These are phyloP conservation scores for Acheta domesticus DNA, from an alignment of 2,888 invertebrate species.

Conservation along the genomic window DNA sequence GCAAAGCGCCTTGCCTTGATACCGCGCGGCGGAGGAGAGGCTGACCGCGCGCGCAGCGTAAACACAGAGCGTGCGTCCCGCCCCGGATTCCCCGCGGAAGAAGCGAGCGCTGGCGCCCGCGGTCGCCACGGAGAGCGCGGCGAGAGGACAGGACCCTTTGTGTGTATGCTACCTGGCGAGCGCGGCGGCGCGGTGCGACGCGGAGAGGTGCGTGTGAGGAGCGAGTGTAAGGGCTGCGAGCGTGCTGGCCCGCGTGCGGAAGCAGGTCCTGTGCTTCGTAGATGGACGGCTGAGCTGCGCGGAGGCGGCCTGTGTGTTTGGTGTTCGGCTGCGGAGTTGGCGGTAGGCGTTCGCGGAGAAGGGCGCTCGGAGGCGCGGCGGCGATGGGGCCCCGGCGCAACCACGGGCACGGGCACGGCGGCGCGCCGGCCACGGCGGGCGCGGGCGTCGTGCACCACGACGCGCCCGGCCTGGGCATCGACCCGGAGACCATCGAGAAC, in stretches of 20 bases:
- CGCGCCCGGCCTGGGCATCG: slow-evolving; percentile 36
- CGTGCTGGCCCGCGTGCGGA: not conserved
- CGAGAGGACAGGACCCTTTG: not conserved
- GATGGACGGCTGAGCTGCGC: slow-evolving; percentile 6
- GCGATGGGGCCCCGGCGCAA: not conserved
- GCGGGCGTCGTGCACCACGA: slow-evolving; percentile 31
- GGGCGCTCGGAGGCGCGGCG: not conserved
- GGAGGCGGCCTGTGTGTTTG: not conserved
- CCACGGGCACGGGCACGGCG: slow-evolving; percentile 35
- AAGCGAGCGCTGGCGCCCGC: not conserved
- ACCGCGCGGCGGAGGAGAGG: too few relatives aligned
- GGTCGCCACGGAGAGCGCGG: not conserved
- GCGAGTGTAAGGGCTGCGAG: slow-evolving; percentile 11
- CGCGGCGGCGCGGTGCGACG: not conserved
- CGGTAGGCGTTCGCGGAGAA: not conserved
- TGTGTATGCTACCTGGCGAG: not conserved
- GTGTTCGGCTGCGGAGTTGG: not conserved
- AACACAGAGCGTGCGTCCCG: too few relatives aligned
- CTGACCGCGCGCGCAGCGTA: too few relatives aligned
- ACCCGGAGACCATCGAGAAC: slow-evolving; percentile 40
- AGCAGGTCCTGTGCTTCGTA: not conserved
- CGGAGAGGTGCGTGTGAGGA: not conserved
- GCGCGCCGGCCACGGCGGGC: slow-evolving; percentile 37
- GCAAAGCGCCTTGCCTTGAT: not conserved
- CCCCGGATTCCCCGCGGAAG: not conserved